Percentiles rank a stretch among this genome's conserved stretches.
phyloP scores from a whole-genome alignment of 2,113 vertebrate species.

The Rostratula benghalensis region DNA sequence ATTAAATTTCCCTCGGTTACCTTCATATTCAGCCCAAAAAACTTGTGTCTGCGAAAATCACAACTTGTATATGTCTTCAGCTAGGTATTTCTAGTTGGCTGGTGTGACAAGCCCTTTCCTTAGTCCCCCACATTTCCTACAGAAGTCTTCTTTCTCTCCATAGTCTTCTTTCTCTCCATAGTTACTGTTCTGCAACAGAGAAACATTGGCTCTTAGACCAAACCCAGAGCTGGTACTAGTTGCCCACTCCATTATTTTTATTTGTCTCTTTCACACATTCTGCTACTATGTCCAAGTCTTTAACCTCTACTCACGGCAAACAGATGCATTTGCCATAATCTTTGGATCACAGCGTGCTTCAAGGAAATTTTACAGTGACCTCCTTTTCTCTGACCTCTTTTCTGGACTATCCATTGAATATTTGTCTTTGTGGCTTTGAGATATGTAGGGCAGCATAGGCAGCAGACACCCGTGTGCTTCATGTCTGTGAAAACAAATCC shows the following conservation, averaged over 20 bases:
- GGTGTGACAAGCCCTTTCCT: background rate
- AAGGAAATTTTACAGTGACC: background rate
- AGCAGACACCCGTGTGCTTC: background rate
- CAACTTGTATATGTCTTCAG: background rate
- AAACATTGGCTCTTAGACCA: background rate
- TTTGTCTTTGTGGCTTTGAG: slow-evolving; percentile 22
- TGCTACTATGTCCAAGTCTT: background rate
- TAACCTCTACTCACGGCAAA: background rate
- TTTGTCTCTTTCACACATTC: background rate
- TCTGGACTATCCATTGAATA: background rate
- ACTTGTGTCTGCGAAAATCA: slow-evolving; percentile 9
- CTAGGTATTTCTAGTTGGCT: background rate
- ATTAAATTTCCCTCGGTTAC: slow-evolving; percentile 15
- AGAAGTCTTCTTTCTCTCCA: background rate
- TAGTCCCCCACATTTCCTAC: background rate
- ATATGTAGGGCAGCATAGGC: background rate
- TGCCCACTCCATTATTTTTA: background rate
- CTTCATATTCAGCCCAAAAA: background rate
- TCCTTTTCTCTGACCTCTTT: slow-evolving; percentile 21
- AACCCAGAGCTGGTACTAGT: background rate
- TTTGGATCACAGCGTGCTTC: background rate
- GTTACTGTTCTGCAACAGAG: background rate
- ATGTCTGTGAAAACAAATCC: slow-evolving; percentile 24
- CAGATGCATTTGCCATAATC: background rate
- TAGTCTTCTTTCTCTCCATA: background rate